phyloP scores from a whole-genome alignment of 2,113 vertebrate species.

The Siniperca knerii region DNA sequence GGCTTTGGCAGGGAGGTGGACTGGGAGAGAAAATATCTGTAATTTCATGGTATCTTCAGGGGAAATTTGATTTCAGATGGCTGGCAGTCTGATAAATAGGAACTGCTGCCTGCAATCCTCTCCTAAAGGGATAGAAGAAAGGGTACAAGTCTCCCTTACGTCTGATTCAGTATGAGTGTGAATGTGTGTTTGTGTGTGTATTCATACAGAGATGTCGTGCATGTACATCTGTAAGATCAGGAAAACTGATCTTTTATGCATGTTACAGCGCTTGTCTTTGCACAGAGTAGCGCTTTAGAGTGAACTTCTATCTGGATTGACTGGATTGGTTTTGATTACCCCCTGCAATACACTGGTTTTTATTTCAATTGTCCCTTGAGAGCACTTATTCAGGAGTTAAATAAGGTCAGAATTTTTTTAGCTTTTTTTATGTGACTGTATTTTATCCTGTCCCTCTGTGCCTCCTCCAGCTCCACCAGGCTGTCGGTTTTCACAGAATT shows the following conservation, averaged over 20 bases:
- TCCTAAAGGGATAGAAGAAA: slow-evolving; percentile 80
- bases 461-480: neutral
- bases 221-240: slow-evolving; percentile 23
- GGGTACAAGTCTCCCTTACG: slow-evolving; percentile 67
- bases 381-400: slow-evolving; percentile 62
- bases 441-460: slow-evolving; percentile 43
- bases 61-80: slow-evolving; percentile 88
- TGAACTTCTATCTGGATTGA: slow-evolving; percentile 47
- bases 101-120: slow-evolving; percentile 80
- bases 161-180: slow-evolving; percentile 44
- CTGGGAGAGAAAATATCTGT: slow-evolving; percentile 84
- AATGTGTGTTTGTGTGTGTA: slow-evolving; percentile 32
- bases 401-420: slow-evolving; percentile 55
- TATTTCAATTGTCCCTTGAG: slow-evolving; percentile 37
- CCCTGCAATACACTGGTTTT: slow-evolving; percentile 36
- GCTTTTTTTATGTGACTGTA: slow-evolving; percentile 39
- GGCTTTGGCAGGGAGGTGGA: slow-evolving; percentile 81
- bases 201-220: slow-evolving; percentile 3
- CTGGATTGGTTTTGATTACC: slow-evolving; percentile 57
- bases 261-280: slow-evolving; percentile 35
- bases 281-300: slow-evolving; percentile 4
- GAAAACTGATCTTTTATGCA: slow-evolving; percentile 32
- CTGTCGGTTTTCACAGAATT: slow-evolving; percentile 56
- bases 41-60: slow-evolving; percentile 88
- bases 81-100: slow-evolving; percentile 88